A percentile compares a stretch with the other conserved stretches of the same genome.
phyloP scores from a whole-genome alignment of 2,888 invertebrate genomes.

The Dynastes grantii region DNA sequence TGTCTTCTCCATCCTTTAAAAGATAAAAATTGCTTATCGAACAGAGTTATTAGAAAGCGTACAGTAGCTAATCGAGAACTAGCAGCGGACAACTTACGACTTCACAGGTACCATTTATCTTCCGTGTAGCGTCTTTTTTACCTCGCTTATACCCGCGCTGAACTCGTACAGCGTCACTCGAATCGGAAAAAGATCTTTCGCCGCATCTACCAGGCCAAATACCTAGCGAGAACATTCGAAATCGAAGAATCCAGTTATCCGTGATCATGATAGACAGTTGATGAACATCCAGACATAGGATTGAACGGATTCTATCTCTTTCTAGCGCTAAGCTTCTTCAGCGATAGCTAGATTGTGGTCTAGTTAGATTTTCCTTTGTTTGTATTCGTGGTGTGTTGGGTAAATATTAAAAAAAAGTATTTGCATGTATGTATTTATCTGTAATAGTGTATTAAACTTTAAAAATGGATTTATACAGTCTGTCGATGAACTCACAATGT shows the following conservation, averaged over 20 bases:
- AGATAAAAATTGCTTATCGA: slow-evolving; percentile 26
- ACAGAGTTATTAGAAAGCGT: slow-evolving; percentile 26
- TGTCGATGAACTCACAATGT: no score
- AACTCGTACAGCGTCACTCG: not conserved
- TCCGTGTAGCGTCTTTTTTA: not conserved
- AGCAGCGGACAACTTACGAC: slow-evolving; percentile 14
- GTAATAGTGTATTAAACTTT: no score
- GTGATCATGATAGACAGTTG: slow-evolving; percentile 68
- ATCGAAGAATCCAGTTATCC: slow-evolving; percentile 68
- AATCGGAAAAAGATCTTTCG: not conserved
- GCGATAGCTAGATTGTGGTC: no score
- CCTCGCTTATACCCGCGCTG: no score
- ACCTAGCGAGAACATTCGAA: slow-evolving; percentile 63
- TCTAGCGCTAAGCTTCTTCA: no score
- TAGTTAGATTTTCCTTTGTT: no score
- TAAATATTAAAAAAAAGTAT: no score
- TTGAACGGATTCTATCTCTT: no score
- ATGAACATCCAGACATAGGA: slow-evolving; percentile 67
- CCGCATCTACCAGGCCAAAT: slow-evolving; percentile 55
- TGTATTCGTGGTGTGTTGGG: no score
- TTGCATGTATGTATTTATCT: no score
- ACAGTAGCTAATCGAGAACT: slow-evolving; percentile 16
- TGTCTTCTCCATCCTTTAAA: not conserved
- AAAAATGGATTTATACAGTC: no score
- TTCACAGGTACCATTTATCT: slow-evolving; percentile 21